Base-by-base conservation (phyloP, 1,140 invertebrate species). In the Thaumatotibia leucotreta region DNA sequence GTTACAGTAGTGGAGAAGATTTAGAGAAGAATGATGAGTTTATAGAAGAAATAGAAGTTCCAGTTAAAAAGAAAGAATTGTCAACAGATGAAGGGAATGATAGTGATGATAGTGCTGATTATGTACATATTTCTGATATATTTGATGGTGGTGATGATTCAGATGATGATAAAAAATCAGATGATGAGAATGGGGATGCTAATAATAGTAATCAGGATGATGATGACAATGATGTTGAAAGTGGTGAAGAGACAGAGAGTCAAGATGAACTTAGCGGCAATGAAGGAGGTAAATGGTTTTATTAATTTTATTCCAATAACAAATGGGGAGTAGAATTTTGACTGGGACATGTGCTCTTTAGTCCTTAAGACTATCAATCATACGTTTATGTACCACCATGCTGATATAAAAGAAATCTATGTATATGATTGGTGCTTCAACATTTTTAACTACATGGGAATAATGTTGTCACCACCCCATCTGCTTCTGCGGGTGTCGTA, bases 61-160 rank as follows among this genome's bases (percentile, higher is more conserved):
- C 80, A 0, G 66, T 72, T 8, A 79, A 52, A 50, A 85, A 85
- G 67, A 71, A 61, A 65, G 72, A 76, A 22, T 74, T 72, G 27
- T 83, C 86, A 3, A 76, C 73, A 0, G 85, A 85, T 61, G 87
- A 89, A 66, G 82, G 81, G 1, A 77, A 73, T 68, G 74, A 82
- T 50, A 73, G 69, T 73, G 89, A 91, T 71, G 79, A 83, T 2
- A 79, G 75, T 68, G 86, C 89, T 32, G 86, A 91, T 69, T 89
- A 88, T 54, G 77, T 77, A 58, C 86, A 84, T 69, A 54, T 91
- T 39, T 87, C 86, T 54, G 88, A 89, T 29, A 82, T 85, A 79
- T 65, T 82, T 29, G 76, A 88, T 74, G 86, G 83, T 68, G 82
- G 83, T 80, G 80, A 88, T 64, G 82, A 83, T 6, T 22, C 49